phyloP scores from a whole-genome alignment of 2,888 invertebrate species.

The Chrysolina americana region DNA sequence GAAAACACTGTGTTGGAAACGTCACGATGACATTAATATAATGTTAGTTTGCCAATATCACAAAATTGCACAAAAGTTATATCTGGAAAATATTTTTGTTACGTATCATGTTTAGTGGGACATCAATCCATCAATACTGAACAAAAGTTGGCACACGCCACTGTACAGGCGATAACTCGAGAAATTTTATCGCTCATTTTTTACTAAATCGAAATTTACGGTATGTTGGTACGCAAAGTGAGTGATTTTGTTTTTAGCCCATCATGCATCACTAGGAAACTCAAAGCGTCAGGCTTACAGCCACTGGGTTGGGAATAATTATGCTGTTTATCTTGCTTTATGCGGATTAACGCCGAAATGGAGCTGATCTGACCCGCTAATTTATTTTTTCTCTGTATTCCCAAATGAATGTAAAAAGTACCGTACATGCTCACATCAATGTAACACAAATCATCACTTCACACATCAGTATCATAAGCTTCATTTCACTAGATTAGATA shows the following conservation, averaged over 20 bases:
- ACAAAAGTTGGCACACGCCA: neutral
- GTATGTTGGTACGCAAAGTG: conserved; percentile 55
- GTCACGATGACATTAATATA: too few species aligned
- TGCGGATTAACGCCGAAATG: conserved; percentile 63
- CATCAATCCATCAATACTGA: too few species aligned
- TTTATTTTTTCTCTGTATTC: conserved; percentile 43
- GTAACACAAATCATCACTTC: too few species aligned
- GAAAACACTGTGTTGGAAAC: too few species aligned
- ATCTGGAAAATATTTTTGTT: too few species aligned
- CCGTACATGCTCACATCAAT: too few species aligned
- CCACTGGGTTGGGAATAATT: conserved; percentile 65
- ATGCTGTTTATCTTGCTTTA: conserved; percentile 67
- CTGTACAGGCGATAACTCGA: conserved; percentile 34
- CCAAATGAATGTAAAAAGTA: neutral
- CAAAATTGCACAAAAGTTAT: too few species aligned
- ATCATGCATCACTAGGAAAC: conserved; percentile 63
- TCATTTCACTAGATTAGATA: too few species aligned
- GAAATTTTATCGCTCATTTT: conserved; percentile 44
- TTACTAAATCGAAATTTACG: conserved; percentile 51
- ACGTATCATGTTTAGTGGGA: too few species aligned
- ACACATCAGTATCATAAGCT: too few species aligned
- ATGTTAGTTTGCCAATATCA: too few species aligned
- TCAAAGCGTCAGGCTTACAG: conserved; percentile 62
- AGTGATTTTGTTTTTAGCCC: conserved; percentile 61
- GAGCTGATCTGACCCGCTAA: conserved; percentile 54